Evolutionary conservation across 2,888 invertebrate genomes (phyloP).

Genomic region (Diachrysia chrysitis): DNA sequence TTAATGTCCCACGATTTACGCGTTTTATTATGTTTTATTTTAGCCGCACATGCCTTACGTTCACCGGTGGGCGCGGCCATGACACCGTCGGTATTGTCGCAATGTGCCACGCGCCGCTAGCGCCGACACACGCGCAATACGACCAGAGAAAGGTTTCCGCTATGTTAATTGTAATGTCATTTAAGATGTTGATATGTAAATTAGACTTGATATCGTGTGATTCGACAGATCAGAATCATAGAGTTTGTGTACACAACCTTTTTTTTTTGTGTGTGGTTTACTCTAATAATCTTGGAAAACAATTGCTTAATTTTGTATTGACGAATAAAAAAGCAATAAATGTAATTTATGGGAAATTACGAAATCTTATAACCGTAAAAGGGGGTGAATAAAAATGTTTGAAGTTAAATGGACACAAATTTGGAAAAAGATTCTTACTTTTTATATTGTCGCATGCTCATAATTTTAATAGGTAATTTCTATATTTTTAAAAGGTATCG

Average conservation of each 20-base stretch:
- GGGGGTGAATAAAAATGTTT: too few species aligned
- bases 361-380: not conserved
- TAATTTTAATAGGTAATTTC: too few species aligned
- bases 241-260: too few species aligned
- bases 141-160: slow-evolving; percentile 49
- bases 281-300: too few species aligned
- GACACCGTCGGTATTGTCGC: slow-evolving; percentile 83
- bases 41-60: slow-evolving; percentile 70
- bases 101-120: slow-evolving; percentile 61
- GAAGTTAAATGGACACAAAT: too few species aligned
- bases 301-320: too few species aligned
- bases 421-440: too few species aligned
- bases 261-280: too few species aligned
- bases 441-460: too few species aligned
- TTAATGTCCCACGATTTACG: slow-evolving; percentile 64
- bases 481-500: too few species aligned
- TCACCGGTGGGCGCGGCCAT: slow-evolving; percentile 81
- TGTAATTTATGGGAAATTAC: too few species aligned
- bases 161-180: slow-evolving; percentile 37
- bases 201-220: not conserved
- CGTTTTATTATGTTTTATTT: slow-evolving; percentile 70
- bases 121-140: slow-evolving; percentile 24
- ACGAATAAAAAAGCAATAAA: too few species aligned
- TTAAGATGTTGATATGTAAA: slow-evolving; percentile 9
- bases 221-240: not conserved